A percentile compares a stretch with the other conserved stretches of the same genome.
Conservation (phyloP, 2,797 vertebrate species). For the Euthynnus affinis region DNA sequence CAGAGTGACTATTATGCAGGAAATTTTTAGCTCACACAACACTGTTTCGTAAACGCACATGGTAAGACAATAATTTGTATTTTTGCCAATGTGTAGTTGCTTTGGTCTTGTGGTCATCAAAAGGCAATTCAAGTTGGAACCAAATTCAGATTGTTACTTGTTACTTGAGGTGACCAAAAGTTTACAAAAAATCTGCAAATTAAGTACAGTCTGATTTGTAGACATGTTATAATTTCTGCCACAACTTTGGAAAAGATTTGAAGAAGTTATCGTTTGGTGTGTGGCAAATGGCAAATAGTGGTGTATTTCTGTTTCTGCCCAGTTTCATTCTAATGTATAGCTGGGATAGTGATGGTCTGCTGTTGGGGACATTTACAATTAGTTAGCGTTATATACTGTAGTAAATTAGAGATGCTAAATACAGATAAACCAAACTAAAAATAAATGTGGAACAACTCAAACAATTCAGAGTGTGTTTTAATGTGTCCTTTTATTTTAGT, state of each 20-base stretch:
- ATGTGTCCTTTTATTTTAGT: slow-evolving; percentile 4
- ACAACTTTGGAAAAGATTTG: slow-evolving; percentile 23
- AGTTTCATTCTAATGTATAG: slow-evolving; percentile 20
- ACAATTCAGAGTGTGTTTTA: neutral
- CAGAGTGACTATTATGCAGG: neutral
- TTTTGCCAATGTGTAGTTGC: too few relatives aligned
- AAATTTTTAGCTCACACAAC: neutral
- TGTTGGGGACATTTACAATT: neutral
- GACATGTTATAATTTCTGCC: neutral
- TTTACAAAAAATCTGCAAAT: neutral
- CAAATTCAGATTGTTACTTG: neutral
- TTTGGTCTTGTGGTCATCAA: too few relatives aligned
- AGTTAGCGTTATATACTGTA: neutral
- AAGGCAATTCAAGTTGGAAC: neutral
- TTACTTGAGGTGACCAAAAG: neutral
- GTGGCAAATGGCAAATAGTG: neutral
- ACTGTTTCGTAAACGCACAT: neutral
- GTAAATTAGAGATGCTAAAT: neutral
- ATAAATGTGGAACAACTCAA: neutral
- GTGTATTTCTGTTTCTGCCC: slow-evolving; percentile 24
- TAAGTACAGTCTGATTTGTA: neutral
- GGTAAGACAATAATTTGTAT: neutral
- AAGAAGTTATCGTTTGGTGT: neutral
- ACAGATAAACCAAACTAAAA: neutral
- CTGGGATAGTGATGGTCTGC: neutral